Evolutionary conservation across 2,888 invertebrate genomes (phyloP), one percentile per base, ranked within the genome.

Genomic region (Syrista parreyssii): DNA sequence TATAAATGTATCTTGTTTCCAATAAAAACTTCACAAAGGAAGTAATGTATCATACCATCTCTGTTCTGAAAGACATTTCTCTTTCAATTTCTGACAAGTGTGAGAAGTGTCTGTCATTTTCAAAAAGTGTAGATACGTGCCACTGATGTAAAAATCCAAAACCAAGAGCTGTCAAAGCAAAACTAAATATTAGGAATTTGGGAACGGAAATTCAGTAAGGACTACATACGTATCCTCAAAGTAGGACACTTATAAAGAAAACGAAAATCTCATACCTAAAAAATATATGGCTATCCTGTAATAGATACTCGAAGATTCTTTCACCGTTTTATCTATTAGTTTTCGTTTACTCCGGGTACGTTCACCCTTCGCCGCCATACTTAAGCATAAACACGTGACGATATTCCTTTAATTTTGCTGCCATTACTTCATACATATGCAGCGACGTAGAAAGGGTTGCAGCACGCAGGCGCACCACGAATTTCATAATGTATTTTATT

Each of bases 61-160:
- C 98, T 1, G 97, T 96, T 1, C 96, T 93, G 77, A 98, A 94
- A 11, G 96, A 94, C 93, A 98, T 95, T 92, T 98, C 98, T 73
- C 97, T 92, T 88, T 98, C 97, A 87, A 96, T 90, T 73, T 95
- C 95, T 0, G 97, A 96, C 75, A 98, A 92, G 88, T 96, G 95
- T 0, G 96, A 96, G 92, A 98, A 97, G 91, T 97, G 96, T 11
- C 95, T 93, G 89, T 96, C 95, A 89, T 95, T 96, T 92, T 98
- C 98, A 90, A 97, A 97, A 83, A 98, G 92, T 4, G 92, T 92
- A 0, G 94, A 93, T 0, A 96, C 95, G 92, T 96, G 96, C 86
- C 93, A 93, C 84, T 94, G 93, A 88, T 96, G 95, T 12, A 94
- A 85, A 81, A 93, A 92, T 71, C 94, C 95, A 69, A 94, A 90